phyloP scores from a whole-genome alignment of 2,797 vertebrate species.

The Tragelaphus oryx region DNA sequence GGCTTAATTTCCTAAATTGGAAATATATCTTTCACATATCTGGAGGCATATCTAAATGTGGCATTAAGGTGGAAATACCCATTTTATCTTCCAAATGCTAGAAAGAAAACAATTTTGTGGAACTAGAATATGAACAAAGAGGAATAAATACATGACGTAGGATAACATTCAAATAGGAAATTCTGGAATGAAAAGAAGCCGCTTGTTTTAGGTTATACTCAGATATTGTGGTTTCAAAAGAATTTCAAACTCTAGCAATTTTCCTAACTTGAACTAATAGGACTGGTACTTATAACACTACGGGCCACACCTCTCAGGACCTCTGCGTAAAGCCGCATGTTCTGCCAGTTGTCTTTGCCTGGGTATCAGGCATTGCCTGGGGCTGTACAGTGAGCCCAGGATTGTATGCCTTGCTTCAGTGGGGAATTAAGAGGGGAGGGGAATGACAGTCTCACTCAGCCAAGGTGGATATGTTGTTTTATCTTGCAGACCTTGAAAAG shows the following conservation, averaged over 20 bases:
- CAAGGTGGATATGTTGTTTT: background rate
- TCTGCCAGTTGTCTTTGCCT: background rate
- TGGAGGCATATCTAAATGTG: background rate
- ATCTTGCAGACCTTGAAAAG: background rate
- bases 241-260: constrained; percentile 8
- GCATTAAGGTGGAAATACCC: background rate
- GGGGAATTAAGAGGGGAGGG: background rate
- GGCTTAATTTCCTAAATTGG: background rate
- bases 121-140: background rate
- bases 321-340: background rate
- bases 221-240: constrained; percentile 10
- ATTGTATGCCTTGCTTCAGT: background rate
- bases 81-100: background rate
- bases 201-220: background rate
- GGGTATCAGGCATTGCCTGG: background rate
- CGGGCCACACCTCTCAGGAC: background rate
- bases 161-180: background rate
- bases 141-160: background rate
- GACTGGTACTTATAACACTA: background rate
- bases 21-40: background rate
- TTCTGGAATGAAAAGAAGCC: background rate
- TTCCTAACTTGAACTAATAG: constrained; percentile 20
- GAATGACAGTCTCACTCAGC: background rate
- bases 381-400: background rate
- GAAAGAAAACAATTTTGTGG: background rate